Base-by-base conservation (phyloP, 2,888 invertebrate species). In the Folsomia manolachei region DNA sequence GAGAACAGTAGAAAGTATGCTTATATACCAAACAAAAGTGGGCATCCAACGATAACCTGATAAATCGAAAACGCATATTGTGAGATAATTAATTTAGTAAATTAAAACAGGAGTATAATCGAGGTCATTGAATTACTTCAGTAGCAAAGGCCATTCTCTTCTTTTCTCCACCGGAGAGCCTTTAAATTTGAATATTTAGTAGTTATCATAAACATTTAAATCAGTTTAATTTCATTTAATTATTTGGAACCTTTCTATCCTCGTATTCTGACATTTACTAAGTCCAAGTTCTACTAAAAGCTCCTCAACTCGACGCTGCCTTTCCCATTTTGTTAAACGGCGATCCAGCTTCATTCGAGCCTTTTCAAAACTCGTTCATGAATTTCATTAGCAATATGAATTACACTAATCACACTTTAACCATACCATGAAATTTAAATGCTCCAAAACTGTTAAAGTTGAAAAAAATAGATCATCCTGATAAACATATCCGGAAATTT, bases 151-250 rank as follows among this genome's bases (percentile, higher is more conserved):
- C 91, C 23, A 97, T 85, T 70, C 97, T 87, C 82, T 97, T 97
- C 82, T 91, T 90, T 83, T 97, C 97, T 0, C 97, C 97, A 0
- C 97, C 96, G 0, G 96, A n/a, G n/a, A n/a, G n/a, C n/a, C n/a
- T n/a, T 56, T 14, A 19, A 56, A 56, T 39, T 56, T 56, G 4
- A 56, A 56, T 14, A 56, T 7, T 14, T 18, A 51, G 18, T 56
- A 19, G 7, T 56, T 7, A 56, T 19, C 4, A 56, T 14, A 19
- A 56, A 56, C n/a, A 56, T 7, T 56, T 56, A 18, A 18, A 21
- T 56, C 7, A 14, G 7, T 56, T 56, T 18, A 56, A 14, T 56
- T 56, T 56, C 97, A 0, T 97, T 86, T 0, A 94, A 39, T 39
- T 9, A 39, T 39, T 39, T 39, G 4, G 91, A 83, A 93, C 94